These are phyloP conservation scores for Dipodomys ordii DNA, from an alignment of 2,113 vertebrate genomes.

Conservation along the genomic window DNA sequence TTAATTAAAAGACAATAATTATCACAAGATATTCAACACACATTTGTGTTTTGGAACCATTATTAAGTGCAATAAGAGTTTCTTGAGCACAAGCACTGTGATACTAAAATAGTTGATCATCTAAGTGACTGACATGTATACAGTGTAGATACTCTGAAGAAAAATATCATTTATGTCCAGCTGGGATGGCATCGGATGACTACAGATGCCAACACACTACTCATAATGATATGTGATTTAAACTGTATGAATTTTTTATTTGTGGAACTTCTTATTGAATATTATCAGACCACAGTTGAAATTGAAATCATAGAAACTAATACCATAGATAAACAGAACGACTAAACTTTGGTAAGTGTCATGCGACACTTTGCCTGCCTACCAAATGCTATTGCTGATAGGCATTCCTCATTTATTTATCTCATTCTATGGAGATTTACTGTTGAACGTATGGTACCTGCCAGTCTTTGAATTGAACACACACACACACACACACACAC, in stretches of 20 bases:
- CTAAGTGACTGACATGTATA: background rate
- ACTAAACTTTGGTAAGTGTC: background rate
- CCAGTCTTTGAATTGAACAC: background rate
- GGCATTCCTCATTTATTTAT: background rate
- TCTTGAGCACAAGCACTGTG: background rate
- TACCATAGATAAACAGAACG: background rate
- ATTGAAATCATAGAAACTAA: background rate
- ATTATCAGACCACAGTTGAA: background rate
- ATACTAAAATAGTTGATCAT: background rate
- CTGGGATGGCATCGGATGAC: too few species aligned
- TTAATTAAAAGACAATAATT: background rate
- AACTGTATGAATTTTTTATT: background rate
- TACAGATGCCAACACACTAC: background rate
- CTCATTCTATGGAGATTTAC: background rate
- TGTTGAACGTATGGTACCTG: background rate
- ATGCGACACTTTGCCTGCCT: background rate
- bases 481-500: too few species aligned
- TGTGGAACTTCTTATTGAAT: background rate
- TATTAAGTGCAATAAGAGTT: background rate
- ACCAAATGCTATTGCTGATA: background rate
- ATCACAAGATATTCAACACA: background rate
- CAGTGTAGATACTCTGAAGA: background rate
- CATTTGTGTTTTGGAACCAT: background rate
- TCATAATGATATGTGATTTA: background rate
- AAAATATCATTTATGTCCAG: background rate